Base-by-base conservation (phyloP, 2,113 vertebrate species). In the Rafetus swinhoei region DNA sequence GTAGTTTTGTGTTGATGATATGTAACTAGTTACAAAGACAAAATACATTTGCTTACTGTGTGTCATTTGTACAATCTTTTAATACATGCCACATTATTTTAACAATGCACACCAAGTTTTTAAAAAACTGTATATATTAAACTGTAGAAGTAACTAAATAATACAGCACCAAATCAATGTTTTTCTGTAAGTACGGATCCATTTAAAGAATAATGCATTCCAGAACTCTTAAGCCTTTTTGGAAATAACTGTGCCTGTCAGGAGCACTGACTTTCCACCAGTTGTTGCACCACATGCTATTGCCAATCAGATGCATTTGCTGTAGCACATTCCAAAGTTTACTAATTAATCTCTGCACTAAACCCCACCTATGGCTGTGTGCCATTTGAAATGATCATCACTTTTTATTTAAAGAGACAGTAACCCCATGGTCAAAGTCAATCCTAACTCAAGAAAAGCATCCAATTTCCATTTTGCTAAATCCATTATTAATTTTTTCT, bases 281-380 rank as follows among this genome's bases (percentile, higher is more conserved):
- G 98, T 98, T 98, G 98, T 97, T 98, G 93, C 96, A 95, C 97
- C 99, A 99, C 97, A 96, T 99, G 98, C 97, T 98, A 91, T 94
- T 98, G 98, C 98, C 99, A 99, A 98, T 99, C 99, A 99, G 97
- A 84, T 96, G 90, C 97, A 97, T 97, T 97, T 98, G 97, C 96
- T 96, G 93, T 94, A 96, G 94, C 57, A 87, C 96, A 98, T 98
- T 98, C 97, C 97, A 85, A 94, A 97, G 94, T 98, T 97, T 98
- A 97, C 97, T 97, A 98, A 98, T 97, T 98, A 97, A 98, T 98
- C 97, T 98, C 96, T 93, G 90, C 95, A 96, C 95, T 95, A 94
- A 96, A 96, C 95, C 92, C 92, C 92, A 89, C 85, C 1, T 90
- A 93, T 95, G 96, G 96, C 94, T 0, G 53, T 74, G 72, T 96